Conservation (phyloP, 2,888 invertebrate genomes). For the Tinea trinotella region DNA sequence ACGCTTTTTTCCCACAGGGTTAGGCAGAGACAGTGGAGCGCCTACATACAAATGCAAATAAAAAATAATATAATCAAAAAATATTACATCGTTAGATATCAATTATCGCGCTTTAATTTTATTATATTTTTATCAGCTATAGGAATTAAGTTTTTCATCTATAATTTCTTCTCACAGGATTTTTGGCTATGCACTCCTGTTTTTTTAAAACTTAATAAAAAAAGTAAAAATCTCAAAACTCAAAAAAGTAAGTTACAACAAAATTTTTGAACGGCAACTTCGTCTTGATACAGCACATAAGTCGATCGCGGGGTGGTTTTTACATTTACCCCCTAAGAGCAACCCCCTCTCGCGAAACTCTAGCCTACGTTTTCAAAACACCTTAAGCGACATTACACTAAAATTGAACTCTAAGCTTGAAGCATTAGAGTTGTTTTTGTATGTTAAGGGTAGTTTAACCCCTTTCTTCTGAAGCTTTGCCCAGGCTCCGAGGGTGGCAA, state of each 20-base stretch:
- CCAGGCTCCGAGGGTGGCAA: conserved; percentile 37
- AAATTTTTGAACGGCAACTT: conserved; percentile 26
- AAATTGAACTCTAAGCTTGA: conserved; percentile 25
- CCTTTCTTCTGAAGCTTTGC: conserved; percentile 26
- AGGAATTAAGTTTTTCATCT: no score
- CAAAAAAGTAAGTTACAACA: conserved; percentile 27
- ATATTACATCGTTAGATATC: no score
- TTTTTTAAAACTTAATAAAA: neutral
- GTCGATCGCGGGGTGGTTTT: conserved; percentile 71
- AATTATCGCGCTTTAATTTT: no score
- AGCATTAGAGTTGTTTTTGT: conserved; percentile 22
- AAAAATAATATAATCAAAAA: no score
- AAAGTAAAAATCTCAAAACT: neutral
- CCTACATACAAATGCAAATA: no score
- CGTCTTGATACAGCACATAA: conserved; percentile 71
- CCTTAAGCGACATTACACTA: conserved; percentile 20
- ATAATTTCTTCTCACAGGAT: no score
- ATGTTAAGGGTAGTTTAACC: conserved; percentile 13
- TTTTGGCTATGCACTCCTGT: neutral
- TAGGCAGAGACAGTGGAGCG: no score
- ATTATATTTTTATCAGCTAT: no score
- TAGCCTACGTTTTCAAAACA: neutral
- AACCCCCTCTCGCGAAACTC: conserved; percentile 31
- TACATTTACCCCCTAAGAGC: conserved; percentile 65
- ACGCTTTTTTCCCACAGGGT: no score